Evolutionary conservation across 2,888 invertebrate genomes (phyloP).

Genomic region (Lathronympha strigana): DNA sequence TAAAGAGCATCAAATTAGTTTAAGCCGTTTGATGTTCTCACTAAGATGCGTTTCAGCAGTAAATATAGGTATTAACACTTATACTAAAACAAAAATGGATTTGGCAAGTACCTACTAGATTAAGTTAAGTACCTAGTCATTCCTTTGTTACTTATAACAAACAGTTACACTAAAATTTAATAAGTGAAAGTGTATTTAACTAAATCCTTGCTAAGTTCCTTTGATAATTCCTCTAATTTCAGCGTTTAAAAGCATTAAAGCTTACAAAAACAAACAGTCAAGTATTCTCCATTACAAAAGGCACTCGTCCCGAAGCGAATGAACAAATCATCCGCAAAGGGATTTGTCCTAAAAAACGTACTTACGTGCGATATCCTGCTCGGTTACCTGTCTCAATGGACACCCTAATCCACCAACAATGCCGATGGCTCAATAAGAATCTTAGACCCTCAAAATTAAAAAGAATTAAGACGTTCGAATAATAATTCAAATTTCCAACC

Average conservation of each 20-base stretch:
- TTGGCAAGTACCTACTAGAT: no score
- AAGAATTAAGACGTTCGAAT: conserved; percentile 1
- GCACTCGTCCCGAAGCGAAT: conserved; percentile 64
- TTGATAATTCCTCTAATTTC: conserved; percentile 16
- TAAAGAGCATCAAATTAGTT: no score
- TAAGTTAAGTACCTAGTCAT: no score
- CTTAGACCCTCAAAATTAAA: conserved; percentile 54
- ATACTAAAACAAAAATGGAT: no score
- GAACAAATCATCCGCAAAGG: conserved; percentile 54
- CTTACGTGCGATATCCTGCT: conserved; percentile 54
- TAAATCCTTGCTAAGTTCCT: neutral
- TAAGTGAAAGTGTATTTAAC: conserved; percentile 10
- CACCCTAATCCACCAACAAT: conserved; percentile 73
- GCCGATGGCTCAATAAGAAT: conserved; percentile 64
- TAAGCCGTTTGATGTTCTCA: no score
- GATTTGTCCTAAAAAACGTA: conserved; percentile 56
- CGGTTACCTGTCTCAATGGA: conserved; percentile 76
- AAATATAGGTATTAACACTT: no score
- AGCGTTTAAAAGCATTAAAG: conserved; percentile 41
- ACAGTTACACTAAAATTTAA: neutral
- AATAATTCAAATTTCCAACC: neutral
- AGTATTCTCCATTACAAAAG: conserved; percentile 57
- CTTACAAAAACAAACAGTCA: conserved; percentile 44
- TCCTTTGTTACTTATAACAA: no score
- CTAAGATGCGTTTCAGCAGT: no score